These are phyloP conservation scores for Lophius americanus DNA, from an alignment of 2,797 vertebrate genomes.

Conservation along the genomic window DNA sequence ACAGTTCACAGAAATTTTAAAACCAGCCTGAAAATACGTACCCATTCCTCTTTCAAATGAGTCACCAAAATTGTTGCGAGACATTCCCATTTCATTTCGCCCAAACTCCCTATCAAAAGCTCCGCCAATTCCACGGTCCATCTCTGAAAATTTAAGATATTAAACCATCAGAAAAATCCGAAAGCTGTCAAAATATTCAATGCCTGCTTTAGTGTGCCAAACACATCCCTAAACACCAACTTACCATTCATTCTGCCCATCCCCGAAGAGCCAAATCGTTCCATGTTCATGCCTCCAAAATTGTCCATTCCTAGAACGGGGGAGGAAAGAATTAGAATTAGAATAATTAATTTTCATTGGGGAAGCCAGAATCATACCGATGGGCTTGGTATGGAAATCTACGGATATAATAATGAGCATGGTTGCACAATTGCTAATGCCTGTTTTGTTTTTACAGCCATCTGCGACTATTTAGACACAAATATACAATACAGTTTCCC, in stretches of 20 bases:
- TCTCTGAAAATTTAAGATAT: conserved; percentile 82
- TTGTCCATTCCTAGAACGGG: conserved; percentile 90
- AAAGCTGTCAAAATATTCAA: conserved; percentile 42
- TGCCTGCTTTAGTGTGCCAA: conserved; percentile 28
- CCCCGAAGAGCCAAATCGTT: conserved; percentile 91
- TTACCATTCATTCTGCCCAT: conserved; percentile 95
- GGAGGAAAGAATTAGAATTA: not conserved
- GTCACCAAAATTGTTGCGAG: conserved; percentile 90
- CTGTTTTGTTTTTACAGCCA: too few relatives aligned
- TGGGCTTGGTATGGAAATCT: too few relatives aligned
- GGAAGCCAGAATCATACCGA: too few relatives aligned
- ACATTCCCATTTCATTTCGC: conserved; percentile 92
- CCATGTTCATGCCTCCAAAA: conserved; percentile 90
- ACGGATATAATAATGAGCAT: too few relatives aligned
- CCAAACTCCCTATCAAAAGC: conserved; percentile 91
- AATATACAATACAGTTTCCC: too few relatives aligned
- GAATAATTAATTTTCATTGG: not conserved
- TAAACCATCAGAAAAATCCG: conserved; percentile 48
- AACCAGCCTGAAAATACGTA: conserved; percentile 71
- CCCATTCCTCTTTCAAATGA: conserved; percentile 91
- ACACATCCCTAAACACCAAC: conserved; percentile 2
- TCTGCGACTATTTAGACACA: too few relatives aligned
- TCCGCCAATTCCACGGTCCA: conserved; percentile 90
- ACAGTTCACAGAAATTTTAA: conserved; percentile 12
- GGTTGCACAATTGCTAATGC: too few relatives aligned